Evolutionary conservation across 2,797 vertebrate species (phyloP), one percentile per base, ranked within the genome.

Genomic region (Mastacembelus armatus): DNA sequence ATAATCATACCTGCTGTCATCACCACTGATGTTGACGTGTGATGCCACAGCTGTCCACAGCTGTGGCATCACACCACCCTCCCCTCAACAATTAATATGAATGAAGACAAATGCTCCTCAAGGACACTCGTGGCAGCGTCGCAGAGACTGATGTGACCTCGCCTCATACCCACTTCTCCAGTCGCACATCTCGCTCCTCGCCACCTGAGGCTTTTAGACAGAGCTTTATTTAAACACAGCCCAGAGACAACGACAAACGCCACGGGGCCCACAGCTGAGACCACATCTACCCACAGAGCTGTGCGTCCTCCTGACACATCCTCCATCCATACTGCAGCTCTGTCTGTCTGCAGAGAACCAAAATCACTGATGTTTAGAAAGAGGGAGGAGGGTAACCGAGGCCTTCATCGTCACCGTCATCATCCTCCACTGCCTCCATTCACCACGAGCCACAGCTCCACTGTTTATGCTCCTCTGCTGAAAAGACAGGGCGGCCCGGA

Each of bases 141-240:
- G 15, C 12, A 36, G 16, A 16, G 42, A 45, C 40, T 6, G 39
- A 40, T 32, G 16, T 1, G 56, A 71, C 52, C 74, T 81, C 52
- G 18, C 48, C 64, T 59, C 12, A 15, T 40, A 15, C 49, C 35
- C 59, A 15, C 38, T 76, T 71, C 30, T 70, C 22, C 36, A 45
- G 39, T 77, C 80, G 76, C 36, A 76, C 75, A 60, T 82, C 78
- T 74, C 56, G 14, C 68, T 78, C 66, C 62, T 73, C 47, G 4
- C 48, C 75, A 67, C 74, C 80, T 36, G 29, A 56, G 78, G 80
- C 79, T 48, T 78, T 77, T 18, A 61, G 55, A 66, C 74, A 14
- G 66, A 79, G 80, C 78, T 86, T 89, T 83, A 85, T 86, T 86
- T 86, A 77, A 86, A 88, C 77, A 71, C 78, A 26, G 81, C 83